Conservation (phyloP, 2,888 invertebrate genomes). For the Hypomecis punctinalis region DNA sequence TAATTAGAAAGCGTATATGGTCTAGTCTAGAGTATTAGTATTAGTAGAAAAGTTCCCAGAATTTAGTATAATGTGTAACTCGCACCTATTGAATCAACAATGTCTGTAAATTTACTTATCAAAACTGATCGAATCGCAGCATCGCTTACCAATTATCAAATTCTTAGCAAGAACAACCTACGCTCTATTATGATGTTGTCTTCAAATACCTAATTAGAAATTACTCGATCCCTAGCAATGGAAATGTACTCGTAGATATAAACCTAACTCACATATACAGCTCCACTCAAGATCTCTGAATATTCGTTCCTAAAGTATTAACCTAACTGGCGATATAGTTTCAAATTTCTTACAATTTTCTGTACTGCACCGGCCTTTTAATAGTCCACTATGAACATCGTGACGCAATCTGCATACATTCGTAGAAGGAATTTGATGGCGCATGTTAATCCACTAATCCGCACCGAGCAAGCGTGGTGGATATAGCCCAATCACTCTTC, state of each 20-base stretch:
- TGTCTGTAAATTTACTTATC: background rate
- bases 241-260: constrained; percentile 5
- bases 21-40: too few relatives aligned
- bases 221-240: background rate
- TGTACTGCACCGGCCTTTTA: too few relatives aligned
- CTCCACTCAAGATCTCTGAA: constrained; percentile 7
- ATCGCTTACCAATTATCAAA: background rate
- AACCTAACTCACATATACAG: constrained; percentile 4
- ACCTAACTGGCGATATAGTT: constrained; percentile 12
- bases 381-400: too few relatives aligned
- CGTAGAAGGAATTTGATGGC: too few relatives aligned
- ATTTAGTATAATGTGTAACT: too few relatives aligned
- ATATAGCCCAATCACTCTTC: too few relatives aligned
- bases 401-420: too few relatives aligned
- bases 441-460: too few relatives aligned
- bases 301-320: background rate
- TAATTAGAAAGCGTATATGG: too few relatives aligned
- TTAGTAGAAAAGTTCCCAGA: too few relatives aligned
- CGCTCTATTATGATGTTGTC: background rate
- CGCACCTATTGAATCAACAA: too few relatives aligned
- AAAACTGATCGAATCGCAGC: background rate
- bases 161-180: background rate
- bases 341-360: constrained; percentile 28
- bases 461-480: too few relatives aligned
- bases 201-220: background rate